Evolutionary conservation across 2,888 invertebrate species (phyloP).

Genomic region (Aspidapion aeneum): DNA sequence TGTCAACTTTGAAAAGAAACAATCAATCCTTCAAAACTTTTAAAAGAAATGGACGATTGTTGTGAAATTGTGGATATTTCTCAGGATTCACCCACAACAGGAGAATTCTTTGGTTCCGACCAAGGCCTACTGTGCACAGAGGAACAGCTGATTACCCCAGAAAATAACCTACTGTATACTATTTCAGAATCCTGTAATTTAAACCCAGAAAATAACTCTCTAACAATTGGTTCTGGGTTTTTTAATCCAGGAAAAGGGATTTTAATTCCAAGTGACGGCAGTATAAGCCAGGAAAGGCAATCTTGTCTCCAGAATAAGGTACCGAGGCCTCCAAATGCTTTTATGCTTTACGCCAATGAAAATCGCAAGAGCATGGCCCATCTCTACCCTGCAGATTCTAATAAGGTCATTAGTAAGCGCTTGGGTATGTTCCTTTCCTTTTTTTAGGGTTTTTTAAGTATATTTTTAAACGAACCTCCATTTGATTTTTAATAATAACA

Average conservation of each 20-base stretch:
- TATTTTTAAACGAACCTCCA: too few relatives aligned
- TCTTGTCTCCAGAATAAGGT: conserved; percentile 43
- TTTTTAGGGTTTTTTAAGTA: too few relatives aligned
- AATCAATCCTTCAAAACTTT: too few relatives aligned
- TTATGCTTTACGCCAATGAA: conserved; percentile 62
- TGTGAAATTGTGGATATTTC: not conserved
- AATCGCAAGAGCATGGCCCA: conserved; percentile 56
- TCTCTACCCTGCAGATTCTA: conserved; percentile 56
- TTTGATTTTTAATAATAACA: too few relatives aligned
- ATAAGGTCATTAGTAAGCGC: conserved; percentile 59
- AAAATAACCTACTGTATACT: not conserved
- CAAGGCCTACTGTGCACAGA: not conserved
- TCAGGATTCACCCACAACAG: not conserved
- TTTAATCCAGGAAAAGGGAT: not conserved
- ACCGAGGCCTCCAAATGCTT: conserved; percentile 60
- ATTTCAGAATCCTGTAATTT: too few relatives aligned
- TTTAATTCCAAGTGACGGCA: not conserved
- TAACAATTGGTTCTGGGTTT: not conserved
- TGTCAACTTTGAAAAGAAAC: too few relatives aligned
- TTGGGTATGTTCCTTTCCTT: conserved; percentile 38
- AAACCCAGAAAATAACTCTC: not conserved
- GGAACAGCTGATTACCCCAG: not conserved
- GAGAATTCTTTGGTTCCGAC: not conserved
- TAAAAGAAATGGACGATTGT: not conserved
- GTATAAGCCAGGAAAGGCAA: not conserved